Evolutionary conservation across 2,888 invertebrate species (phyloP).

Genomic region (Elaeidobius kamerunicus): DNA sequence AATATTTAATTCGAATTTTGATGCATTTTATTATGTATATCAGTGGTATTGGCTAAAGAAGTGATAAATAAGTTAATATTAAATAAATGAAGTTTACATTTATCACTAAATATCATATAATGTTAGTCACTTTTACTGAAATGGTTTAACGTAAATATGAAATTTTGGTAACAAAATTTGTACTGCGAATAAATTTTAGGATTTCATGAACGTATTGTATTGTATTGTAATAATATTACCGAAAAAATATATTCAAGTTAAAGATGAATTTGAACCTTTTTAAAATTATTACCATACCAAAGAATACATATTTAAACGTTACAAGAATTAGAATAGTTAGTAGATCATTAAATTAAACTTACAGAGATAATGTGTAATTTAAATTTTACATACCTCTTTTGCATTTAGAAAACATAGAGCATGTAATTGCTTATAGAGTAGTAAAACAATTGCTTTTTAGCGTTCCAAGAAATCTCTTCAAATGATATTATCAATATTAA

Average conservation of each 20-base stretch:
- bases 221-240: no score
- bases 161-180: no score
- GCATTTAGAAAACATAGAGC: slow-evolving; percentile 18
- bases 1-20: no score
- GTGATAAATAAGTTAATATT: neutral
- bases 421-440: slow-evolving; percentile 25
- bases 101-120: no score
- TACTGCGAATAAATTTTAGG: no score
- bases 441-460: slow-evolving; percentile 10
- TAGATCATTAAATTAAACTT: slow-evolving; percentile 3
- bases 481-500: neutral
- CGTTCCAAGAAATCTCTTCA: slow-evolving; percentile 7
- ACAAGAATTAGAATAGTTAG: slow-evolving; percentile 16
- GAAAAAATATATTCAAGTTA: no score
- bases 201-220: no score
- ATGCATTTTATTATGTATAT: no score
- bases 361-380: slow-evolving; percentile 1
- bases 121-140: no score
- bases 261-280: no score
- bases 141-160: no score
- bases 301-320: slow-evolving; percentile 5
- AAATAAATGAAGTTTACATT: no score
- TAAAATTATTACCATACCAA: slow-evolving; percentile 3
- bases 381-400: slow-evolving; percentile 11
- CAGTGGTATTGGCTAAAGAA: neutral